Evolutionary conservation across 2,888 invertebrate genomes (phyloP).

Genomic region (Dorcus hopei): DNA sequence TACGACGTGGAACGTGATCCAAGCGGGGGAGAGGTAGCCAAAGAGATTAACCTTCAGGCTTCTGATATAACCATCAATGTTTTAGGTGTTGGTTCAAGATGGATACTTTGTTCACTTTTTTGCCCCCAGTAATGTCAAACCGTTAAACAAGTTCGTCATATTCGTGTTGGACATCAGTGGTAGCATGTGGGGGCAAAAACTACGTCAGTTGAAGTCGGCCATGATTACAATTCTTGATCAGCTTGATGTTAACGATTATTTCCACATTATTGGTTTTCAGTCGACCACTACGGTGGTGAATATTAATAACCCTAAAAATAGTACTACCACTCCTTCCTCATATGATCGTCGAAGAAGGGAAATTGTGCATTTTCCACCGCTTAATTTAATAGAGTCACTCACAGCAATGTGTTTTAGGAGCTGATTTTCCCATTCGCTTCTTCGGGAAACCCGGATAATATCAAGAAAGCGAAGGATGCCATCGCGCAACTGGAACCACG

Average conservation of each 20-base stretch:
- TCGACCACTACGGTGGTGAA: constrained; percentile 54
- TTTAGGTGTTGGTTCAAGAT: constrained; percentile 59
- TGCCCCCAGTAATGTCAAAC: constrained; percentile 59
- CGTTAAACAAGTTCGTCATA: constrained; percentile 64
- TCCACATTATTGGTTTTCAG: constrained; percentile 66
- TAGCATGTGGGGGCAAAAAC: constrained; percentile 68
- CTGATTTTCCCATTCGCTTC: constrained; percentile 50
- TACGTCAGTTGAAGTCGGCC: constrained; percentile 63
- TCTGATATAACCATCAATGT: background rate
- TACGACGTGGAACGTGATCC: constrained; percentile 64
- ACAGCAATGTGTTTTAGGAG: background rate
- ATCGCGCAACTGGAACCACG: constrained; percentile 55
- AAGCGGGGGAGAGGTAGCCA: constrained; percentile 56
- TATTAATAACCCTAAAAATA: constrained; percentile 30
- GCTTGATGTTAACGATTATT: constrained; percentile 60
- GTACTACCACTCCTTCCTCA: background rate
- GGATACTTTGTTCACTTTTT: constrained; percentile 78
- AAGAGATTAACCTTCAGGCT: background rate
- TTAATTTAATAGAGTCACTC: background rate
- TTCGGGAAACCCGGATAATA: constrained; percentile 54
- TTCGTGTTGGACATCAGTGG: constrained; percentile 75
- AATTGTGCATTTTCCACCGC: background rate
- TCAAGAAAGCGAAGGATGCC: constrained; percentile 58
- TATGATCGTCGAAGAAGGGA: background rate
- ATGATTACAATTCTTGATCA: constrained; percentile 66